These are phyloP conservation scores for Caretta caretta DNA, from an alignment of 2,113 vertebrate species.

Conservation along the genomic window DNA sequence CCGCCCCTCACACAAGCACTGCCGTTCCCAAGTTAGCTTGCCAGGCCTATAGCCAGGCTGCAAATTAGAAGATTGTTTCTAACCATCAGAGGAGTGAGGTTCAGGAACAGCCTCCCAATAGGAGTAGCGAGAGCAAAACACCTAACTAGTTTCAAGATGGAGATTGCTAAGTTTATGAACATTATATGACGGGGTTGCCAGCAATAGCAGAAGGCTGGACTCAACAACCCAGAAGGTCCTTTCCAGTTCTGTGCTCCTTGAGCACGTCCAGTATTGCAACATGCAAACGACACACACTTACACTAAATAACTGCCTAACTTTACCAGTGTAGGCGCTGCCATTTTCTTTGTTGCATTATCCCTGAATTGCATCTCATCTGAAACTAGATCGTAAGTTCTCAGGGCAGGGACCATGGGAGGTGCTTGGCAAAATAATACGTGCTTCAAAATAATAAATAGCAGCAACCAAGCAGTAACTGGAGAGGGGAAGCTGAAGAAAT, in stretches of 20 bases:
- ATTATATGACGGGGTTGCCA: background rate
- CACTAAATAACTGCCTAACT: background rate
- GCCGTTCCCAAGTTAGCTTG: background rate
- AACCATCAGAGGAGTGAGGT: background rate
- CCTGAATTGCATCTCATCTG: background rate
- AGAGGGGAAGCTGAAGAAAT: background rate
- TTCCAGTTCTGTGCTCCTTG: background rate
- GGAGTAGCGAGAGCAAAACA: background rate
- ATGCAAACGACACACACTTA: background rate
- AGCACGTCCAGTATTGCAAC: background rate
- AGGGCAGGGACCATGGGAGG: background rate
- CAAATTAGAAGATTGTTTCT: background rate
- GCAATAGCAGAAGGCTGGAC: background rate
- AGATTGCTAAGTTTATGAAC: background rate
- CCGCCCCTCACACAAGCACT: background rate
- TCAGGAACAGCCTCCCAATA: background rate
- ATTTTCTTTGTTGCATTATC: background rate
- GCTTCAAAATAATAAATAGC: background rate
- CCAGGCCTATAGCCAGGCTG: background rate
- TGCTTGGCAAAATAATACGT: background rate
- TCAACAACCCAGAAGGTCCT: background rate
- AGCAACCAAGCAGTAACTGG: background rate
- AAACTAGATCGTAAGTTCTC: background rate
- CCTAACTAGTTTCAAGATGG: background rate
- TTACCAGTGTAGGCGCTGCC: background rate